phyloP scores from a whole-genome alignment of 2,888 invertebrate genomes.

The Acronicta aceris region DNA sequence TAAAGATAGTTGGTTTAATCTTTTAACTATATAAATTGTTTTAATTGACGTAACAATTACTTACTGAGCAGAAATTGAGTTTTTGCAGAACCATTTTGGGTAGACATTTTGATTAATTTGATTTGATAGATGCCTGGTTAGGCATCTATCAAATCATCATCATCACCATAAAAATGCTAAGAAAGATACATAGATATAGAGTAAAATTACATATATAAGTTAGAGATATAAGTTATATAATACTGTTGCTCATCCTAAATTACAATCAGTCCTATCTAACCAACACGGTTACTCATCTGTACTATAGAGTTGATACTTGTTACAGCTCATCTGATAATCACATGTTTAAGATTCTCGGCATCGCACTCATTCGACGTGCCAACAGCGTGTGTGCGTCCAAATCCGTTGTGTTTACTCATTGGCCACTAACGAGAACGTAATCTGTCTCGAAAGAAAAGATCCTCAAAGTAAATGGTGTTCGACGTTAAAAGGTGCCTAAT shows the following conservation, averaged over 20 bases:
- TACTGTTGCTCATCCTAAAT: neutral
- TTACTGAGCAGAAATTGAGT: no score
- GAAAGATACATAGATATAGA: no score
- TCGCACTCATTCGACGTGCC: constrained; percentile 28
- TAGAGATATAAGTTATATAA: neutral
- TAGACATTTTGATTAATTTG: no score
- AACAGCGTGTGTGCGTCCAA: constrained; percentile 44
- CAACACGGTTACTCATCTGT: neutral
- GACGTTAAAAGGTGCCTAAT: constrained; percentile 86
- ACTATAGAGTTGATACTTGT: constrained; percentile 15
- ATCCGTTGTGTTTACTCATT: constrained; percentile 64
- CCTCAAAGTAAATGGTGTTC: constrained; percentile 80
- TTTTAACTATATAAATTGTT: no score
- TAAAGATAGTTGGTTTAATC: no score
- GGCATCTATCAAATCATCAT: no score
- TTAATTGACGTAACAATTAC: no score
- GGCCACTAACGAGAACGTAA: constrained; percentile 70
- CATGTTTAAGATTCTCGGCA: constrained; percentile 27
- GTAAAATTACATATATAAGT: no score
- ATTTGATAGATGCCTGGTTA: no score
- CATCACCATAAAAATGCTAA: no score
- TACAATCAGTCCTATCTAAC: no score
- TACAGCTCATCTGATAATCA: constrained; percentile 26
- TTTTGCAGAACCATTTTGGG: no score
- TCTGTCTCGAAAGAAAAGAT: constrained; percentile 67